Evolutionary conservation across 1,140 invertebrate genomes (phyloP).

Genomic region (Cardiocondyla obscurior): DNA sequence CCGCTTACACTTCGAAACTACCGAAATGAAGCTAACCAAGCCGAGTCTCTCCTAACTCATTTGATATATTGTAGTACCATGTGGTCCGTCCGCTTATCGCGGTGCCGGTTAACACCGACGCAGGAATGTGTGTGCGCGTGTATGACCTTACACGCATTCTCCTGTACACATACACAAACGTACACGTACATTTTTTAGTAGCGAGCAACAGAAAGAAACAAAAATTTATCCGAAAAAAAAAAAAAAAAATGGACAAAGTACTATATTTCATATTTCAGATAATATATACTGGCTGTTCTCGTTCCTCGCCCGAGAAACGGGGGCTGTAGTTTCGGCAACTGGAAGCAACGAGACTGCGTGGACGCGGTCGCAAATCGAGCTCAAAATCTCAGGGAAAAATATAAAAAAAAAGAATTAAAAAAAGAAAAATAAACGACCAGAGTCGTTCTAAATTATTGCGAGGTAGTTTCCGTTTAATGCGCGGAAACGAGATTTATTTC

Average conservation of each 20-base stretch:
- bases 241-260: conserved; percentile 70
- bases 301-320: conserved; percentile 38
- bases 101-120: conserved; percentile 32
- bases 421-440: not conserved
- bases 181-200: not conserved
- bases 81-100: conserved; percentile 36
- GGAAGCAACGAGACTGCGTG: conserved; percentile 19
- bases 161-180: conserved; percentile 21
- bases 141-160: conserved; percentile 48
- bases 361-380: not conserved
- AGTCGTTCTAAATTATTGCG: conserved; percentile 36
- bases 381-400: not conserved
- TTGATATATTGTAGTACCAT: conserved; percentile 48
- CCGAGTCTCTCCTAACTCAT: conserved; percentile 32
- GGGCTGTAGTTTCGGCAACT: conserved; percentile 42
- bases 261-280: conserved; percentile 67
- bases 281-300: conserved; percentile 50
- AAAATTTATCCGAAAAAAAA: conserved; percentile 56
- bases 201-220: conserved; percentile 40
- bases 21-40: conserved; percentile 38
- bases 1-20: conserved; percentile 28
- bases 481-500: conserved; percentile 6
- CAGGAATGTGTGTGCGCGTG: conserved; percentile 62
- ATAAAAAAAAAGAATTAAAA: too few relatives aligned
- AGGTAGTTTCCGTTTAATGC: not conserved